Evolutionary conservation across 2,113 vertebrate species (phyloP), one percentile per base, ranked within the genome.

Genomic region (Grantiella picta): DNA sequence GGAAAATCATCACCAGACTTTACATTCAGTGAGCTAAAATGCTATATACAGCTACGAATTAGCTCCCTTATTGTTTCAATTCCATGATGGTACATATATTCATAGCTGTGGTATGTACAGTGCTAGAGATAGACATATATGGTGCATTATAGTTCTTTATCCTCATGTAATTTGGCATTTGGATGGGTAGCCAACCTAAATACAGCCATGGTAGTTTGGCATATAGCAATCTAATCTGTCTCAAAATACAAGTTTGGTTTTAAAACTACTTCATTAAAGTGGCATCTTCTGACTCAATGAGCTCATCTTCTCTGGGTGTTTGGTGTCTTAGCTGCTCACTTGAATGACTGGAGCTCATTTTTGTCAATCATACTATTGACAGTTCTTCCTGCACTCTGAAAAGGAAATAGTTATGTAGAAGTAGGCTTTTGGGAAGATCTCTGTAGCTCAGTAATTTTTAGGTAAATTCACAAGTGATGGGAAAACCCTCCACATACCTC

Each of bases 41-140:
- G 36, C 71, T 94, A 88, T 49, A 96, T 88, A 76, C 88, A 96
- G 86, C 64, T 82, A 66, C 68, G 64, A 92, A 78, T 86, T 60
- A 90, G 52, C 61, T 59, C 49, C 29, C 31, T 92, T 92, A 86
- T 88, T 93, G 95, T 96, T 95, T 96, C 65, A 2, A 0, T 71
- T 83, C 61, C 60, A 64, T 29, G n/a, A 64, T 86, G 71, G 56
- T 21, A 78, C 42, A 72, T 36, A 60, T 20, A 84, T 81, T 97
- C 87, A 97, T 92, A 75, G 85, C 85, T 93, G 76, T 90, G 94
- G 90, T 92, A 95, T 95, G 95, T 78, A 47, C 75, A 83, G 88
- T 78, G 82, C 71, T 72, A 57, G 68, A 96, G 96, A 93, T 33
- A 96, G 93, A 96, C 94, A 88, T 96, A 94, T 95, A 96, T 96